Evolutionary conservation across 2,797 vertebrate genomes (phyloP).

Genomic region (Xenentodon cancila): DNA sequence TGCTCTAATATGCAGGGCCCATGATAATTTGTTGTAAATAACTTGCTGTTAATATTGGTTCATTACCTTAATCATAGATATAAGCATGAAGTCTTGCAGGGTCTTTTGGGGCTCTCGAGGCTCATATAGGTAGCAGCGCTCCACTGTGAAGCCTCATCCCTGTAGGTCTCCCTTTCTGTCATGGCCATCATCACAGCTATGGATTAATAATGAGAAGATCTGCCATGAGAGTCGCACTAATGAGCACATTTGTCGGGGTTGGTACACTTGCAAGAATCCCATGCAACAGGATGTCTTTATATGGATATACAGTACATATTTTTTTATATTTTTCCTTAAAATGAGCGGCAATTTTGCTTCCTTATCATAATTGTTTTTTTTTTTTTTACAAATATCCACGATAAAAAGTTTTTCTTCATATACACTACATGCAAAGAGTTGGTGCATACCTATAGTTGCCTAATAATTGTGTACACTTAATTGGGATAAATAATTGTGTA

Average conservation of each 20-base stretch:
- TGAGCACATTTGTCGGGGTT: slow-evolving; percentile 73
- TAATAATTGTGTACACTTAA: too few relatives aligned
- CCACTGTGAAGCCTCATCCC: slow-evolving; percentile 33
- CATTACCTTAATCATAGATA: slow-evolving; percentile 20
- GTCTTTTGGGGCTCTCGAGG: slow-evolving; percentile 10
- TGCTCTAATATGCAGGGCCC: background rate
- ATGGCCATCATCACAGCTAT: slow-evolving; percentile 50
- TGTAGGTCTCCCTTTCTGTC: slow-evolving; percentile 4
- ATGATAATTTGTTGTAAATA: slow-evolving; percentile 5
- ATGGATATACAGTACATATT: slow-evolving; percentile 30
- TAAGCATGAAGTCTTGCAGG: slow-evolving; percentile 1
- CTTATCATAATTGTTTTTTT: slow-evolving; percentile 21
- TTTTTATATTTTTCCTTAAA: slow-evolving; percentile 2
- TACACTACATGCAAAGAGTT: background rate
- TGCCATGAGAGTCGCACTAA: slow-evolving; percentile 67
- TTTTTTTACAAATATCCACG: slow-evolving; percentile 1
- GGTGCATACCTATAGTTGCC: too few relatives aligned
- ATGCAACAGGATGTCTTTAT: slow-evolving; percentile 25
- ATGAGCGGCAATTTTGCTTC: slow-evolving; percentile 29
- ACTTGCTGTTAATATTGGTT: slow-evolving; percentile 11
- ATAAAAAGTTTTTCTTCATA: slow-evolving; percentile 11
- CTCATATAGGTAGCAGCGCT: slow-evolving; percentile 40
- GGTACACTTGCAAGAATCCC: slow-evolving; percentile 25
- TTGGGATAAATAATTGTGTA: too few relatives aligned
- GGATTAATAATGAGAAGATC: slow-evolving; percentile 76